Base-by-base conservation (phyloP, 2,888 invertebrate genomes). In the Limnephilus auricula region DNA sequence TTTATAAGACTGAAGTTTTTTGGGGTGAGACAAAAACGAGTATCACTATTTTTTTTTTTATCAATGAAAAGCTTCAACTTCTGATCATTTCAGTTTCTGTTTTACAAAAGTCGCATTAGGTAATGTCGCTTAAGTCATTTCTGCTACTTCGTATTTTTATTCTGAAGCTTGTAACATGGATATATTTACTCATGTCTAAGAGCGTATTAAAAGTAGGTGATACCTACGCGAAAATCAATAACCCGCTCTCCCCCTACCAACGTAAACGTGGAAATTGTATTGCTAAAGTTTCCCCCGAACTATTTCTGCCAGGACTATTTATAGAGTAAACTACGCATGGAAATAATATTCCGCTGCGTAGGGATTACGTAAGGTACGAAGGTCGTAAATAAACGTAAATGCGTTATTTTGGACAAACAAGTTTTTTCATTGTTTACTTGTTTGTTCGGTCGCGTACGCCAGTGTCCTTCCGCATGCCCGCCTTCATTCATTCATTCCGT, bases 401-500 rank as follows among this genome's bases (percentile, higher is more conserved):
- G 18, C 18, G 65, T 65, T 65, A 18, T 65, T 65, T 65, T 65
- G 65, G 65, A 65, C 82, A 82, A 37, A 82, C 82, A 34, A 82
- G 32, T 82, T 82, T 82, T 25, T 37, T 80, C 80, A 31, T 31
- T 32, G 80, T 83, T 83, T 83, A 18, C 18, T 86, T 86, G 30
- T 65, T 31, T 50, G 86, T 65, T 31, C 31, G 40, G 65, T 65
- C 78, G 79, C 78, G 78, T 34, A 79, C 87, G 87, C 87, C 87
- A 37, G 31, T 88, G 87, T 32, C 88, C 90, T 79, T 82, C 78
- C 86, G 79, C 90, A 25, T 86, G 85, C 82, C 45, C 79, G 79
- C 88, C 6, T 84, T 87, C 91, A 6, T 84, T 87, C 91, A 90
- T 92, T 92, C 91, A 92, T 89, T 90, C 90, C 87, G 65, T 37